These are phyloP conservation scores for Rhinichthys klamathensis DNA, from an alignment of 2,113 vertebrate species.

Conservation along the genomic window DNA sequence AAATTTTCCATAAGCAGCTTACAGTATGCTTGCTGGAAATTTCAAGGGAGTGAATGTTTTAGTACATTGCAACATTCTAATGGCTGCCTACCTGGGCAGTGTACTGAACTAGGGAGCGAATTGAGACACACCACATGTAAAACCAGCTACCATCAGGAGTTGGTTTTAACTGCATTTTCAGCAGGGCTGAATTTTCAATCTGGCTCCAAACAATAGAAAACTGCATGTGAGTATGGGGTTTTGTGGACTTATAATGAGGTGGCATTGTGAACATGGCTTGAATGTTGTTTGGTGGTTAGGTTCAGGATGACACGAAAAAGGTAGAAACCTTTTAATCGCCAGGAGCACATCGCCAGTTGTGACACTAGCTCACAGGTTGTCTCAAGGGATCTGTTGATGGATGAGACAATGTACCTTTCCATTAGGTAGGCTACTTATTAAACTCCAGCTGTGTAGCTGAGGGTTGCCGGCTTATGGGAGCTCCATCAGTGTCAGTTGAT, in stretches of 20 bases:
- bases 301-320: neutral
- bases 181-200: neutral
- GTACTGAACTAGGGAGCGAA: neutral
- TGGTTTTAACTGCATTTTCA: neutral
- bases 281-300: slow-evolving; percentile 22
- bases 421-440: neutral
- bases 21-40: neutral
- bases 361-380: neutral
- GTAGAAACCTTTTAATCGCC: neutral
- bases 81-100: neutral
- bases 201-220: neutral
- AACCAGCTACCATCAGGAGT: neutral
- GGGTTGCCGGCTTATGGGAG: neutral
- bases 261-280: slow-evolving; percentile 21
- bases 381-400: neutral
- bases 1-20: neutral
- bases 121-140: neutral
- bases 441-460: slow-evolving; percentile 7
- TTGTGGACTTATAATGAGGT: neutral
- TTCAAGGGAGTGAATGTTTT: neutral
- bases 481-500: slow-evolving; percentile 13
- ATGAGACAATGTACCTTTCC: slow-evolving; percentile 15
- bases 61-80: neutral
- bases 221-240: neutral
- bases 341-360: neutral